Percentiles rank a stretch among this genome's conserved stretches.
phyloP scores from a whole-genome alignment of 1,140 invertebrate species.

The Apis laboriosa region DNA sequence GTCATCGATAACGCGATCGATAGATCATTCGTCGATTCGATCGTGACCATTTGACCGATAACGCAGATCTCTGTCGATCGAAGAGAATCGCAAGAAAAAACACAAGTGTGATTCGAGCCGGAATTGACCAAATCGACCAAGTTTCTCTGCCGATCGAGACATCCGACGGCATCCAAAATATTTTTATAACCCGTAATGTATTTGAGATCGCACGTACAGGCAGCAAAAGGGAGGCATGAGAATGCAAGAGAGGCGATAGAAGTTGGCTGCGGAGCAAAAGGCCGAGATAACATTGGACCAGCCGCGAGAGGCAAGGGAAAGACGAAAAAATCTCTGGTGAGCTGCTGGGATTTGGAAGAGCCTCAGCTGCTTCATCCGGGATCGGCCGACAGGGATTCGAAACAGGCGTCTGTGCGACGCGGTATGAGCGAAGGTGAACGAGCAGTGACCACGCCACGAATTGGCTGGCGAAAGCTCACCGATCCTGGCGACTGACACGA shows the following conservation, averaged over 20 bases:
- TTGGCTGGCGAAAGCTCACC: conserved; percentile 79
- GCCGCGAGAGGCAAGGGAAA: conserved; percentile 39
- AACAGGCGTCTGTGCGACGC: conserved; percentile 62
- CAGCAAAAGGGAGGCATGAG: conserved; percentile 76
- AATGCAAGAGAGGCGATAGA: conserved; percentile 61
- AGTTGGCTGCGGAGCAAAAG: conserved; percentile 30
- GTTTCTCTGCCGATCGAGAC: conserved; percentile 62
- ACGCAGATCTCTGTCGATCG: background rate
- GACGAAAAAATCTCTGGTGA: conserved; percentile 21
- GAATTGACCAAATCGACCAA: background rate
- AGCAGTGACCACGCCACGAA: conserved; percentile 73
- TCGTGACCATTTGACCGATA: background rate
- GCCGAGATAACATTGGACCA: conserved; percentile 36
- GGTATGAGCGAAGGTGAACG: conserved; percentile 77
- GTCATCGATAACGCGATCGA: background rate
- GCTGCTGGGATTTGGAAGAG: conserved; percentile 27
- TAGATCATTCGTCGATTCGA: background rate
- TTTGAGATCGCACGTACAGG: conserved; percentile 73
- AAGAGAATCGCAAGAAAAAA: background rate
- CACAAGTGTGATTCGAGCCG: background rate
- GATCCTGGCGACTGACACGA: conserved; percentile 81
- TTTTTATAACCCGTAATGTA: conserved; percentile 78
- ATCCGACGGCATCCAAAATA: conserved; percentile 68
- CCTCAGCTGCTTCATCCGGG: conserved; percentile 32
- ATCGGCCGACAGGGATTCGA: conserved; percentile 23